Base-by-base conservation (phyloP, 1,140 invertebrate species). In the Papilio glaucus region DNA sequence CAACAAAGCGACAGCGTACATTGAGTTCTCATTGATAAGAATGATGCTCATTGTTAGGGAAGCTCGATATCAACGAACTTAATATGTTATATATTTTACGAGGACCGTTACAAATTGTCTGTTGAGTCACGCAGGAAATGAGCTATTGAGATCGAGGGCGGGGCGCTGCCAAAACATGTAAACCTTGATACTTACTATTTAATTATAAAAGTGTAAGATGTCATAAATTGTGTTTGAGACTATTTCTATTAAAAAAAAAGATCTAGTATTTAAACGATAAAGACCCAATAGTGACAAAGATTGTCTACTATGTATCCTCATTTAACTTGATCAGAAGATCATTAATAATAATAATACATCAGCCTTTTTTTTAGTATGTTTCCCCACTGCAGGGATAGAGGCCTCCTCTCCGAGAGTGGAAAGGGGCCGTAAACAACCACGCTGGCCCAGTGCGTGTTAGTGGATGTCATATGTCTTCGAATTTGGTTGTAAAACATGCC, bases 141-240 rank as follows among this genome's bases (percentile, higher is more conserved):
- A 33, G 13, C 57, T 29, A 61, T 61, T 61, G 57, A 61, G 10
- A 61, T 61, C 29, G 12, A 29, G 57, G 57, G 21, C 29, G 57
- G 10, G 57, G 24, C 57, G 18, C 8, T 57, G 21, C 24, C 18
- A 21, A 61, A 61, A 33, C 57, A 60, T 4, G 21, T 24, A 26
- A 61, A 49, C 45, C 45, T 49, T 49, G 45, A 49, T 18, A 49
- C 45, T 49, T 49, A 9, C 18, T 39, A 39, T 12, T 12, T 49
- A 49, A 10, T 49, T 21, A 24, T 18, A 49, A 18, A 49, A 49
- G 45, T 49, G 45, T 18, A 49, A 49, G 7, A 21, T 21, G 18
- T 49, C 10, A 15, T n/a, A 12, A 15, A 45, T 15, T 7, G 18
- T 21, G 6, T 10, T 2, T 9, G 3, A 49, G n/a, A 5, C 1